Conservation (phyloP, 2,888 invertebrate genomes). For the Drosophila tanythrix region DNA sequence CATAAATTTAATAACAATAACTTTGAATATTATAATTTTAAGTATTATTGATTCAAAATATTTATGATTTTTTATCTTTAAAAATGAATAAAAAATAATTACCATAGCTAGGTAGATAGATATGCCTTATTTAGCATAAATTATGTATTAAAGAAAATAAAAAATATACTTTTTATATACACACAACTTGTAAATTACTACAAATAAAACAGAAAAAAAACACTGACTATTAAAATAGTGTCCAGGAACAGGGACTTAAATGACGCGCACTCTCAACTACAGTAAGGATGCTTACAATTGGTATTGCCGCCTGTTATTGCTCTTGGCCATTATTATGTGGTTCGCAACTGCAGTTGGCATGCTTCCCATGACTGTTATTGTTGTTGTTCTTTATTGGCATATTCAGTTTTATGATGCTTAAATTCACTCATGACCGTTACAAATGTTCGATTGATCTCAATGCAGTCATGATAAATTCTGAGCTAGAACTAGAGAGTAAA, state of each 20-base stretch:
- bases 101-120: neutral
- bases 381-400: constrained; percentile 59
- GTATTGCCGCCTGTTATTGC: neutral
- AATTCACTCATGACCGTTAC: constrained; percentile 28
- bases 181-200: neutral
- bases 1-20: neutral
- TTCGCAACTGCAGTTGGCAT: constrained; percentile 60
- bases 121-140: neutral
- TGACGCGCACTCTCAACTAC: neutral
- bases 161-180: neutral
- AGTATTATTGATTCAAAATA: neutral
- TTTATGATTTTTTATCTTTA: neutral
- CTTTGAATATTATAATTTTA: neutral
- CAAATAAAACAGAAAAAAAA: neutral
- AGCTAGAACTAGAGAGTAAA: constrained; percentile 16
- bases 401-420: constrained; percentile 46
- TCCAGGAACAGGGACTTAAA: neutral
- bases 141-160: neutral
- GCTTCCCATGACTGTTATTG: constrained; percentile 38
- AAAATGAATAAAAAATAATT: neutral
- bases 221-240: neutral
- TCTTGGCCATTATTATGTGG: constrained; percentile 51
- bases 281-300: neutral
- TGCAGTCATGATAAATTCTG: constrained; percentile 74
- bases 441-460: constrained; percentile 60